Base-by-base conservation (phyloP, 2,797 vertebrate genomes). In the Phoebastria nigripes region DNA sequence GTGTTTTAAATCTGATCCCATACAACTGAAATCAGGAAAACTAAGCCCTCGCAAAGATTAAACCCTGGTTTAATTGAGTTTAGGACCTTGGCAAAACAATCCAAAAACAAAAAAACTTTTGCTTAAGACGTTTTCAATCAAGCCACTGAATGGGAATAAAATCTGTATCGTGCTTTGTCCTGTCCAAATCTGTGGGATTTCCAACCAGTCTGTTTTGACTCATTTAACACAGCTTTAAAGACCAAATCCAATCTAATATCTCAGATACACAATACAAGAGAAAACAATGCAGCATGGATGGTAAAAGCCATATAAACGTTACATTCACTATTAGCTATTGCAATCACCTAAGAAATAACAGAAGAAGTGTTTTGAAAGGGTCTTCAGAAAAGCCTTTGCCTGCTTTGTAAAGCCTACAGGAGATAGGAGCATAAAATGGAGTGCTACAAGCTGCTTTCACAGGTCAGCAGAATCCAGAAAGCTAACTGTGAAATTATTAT, bases 61-160 rank as follows among this genome's bases (percentile, higher is more conserved):
- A 54, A 17, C 25, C 1, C 15, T 3, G 22, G 33, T 61, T 77
- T 85, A 14, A 19, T 21, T 49, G 10, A 41, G 19, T 14, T 84
- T 72, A 58, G 62, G 47, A 25, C 33, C 20, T 72, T 29, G 2
- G 24, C 12, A 20, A 20, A 79, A 31, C 14, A 54, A 33, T 25
- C 4, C 2, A 11, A 29, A 6, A 0, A 1, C 0, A 2, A 22
- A 24, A 47, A 21, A 35, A 7, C 4, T 71, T 80, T 9, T 49
- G 8, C 11, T 54, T 18, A 35, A 41, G n/a, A 5, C 17, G 7
- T 76, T 72, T 85, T 33, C 15, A 8, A 8, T 51, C 24, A 35
- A 52, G 47, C 18, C 13, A 4, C 33, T 37, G 65, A 46, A 42
- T 1, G 11, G 63, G 51, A 70, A 13, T 39, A 59, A 62, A 78